Evolutionary conservation across 2,797 vertebrate species (phyloP).

Genomic region (Setipinna tenuifilis): DNA sequence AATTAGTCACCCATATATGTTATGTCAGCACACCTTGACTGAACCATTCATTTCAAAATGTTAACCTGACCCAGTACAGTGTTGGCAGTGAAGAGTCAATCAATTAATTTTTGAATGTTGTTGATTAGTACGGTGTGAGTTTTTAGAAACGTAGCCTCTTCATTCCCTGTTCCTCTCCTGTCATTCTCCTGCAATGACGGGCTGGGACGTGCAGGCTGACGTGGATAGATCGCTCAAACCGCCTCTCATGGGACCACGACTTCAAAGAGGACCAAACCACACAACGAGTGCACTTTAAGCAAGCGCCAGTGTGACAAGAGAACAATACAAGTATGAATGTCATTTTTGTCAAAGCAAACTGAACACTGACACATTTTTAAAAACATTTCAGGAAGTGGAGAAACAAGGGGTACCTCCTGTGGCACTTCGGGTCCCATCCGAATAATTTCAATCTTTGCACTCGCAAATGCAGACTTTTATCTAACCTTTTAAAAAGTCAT

Average conservation of each 20-base stretch:
- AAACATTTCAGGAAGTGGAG: constrained; percentile 62
- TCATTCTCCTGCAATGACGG: constrained; percentile 68
- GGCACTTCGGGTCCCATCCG: not conserved
- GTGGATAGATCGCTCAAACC: constrained; percentile 73
- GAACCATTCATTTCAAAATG: not conserved
- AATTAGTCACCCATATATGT: not conserved
- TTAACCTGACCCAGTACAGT: not conserved
- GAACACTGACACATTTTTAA: constrained; percentile 63
- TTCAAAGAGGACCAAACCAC: constrained; percentile 77
- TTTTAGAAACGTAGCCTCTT: constrained; percentile 58
- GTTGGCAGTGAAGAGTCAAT: constrained; percentile 45
- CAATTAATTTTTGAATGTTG: constrained; percentile 57
- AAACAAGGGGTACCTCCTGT: constrained; percentile 39
- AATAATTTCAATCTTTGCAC: not conserved
- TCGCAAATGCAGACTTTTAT: not conserved
- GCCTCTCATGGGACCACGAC: constrained; percentile 73
- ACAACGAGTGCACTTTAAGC: constrained; percentile 74
- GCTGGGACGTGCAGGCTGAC: constrained; percentile 73
- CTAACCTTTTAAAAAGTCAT: not conserved
- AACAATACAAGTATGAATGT: constrained; percentile 76
- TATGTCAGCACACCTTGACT: not conserved
- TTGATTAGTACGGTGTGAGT: constrained; percentile 72
- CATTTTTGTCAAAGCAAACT: constrained; percentile 72
- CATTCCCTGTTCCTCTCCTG: constrained; percentile 68
- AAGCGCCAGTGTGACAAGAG: constrained; percentile 73